A percentile compares a stretch with the other conserved stretches of the same genome.
phyloP scores from a whole-genome alignment of 2,888 invertebrate species.

The Odontothrips loti region DNA sequence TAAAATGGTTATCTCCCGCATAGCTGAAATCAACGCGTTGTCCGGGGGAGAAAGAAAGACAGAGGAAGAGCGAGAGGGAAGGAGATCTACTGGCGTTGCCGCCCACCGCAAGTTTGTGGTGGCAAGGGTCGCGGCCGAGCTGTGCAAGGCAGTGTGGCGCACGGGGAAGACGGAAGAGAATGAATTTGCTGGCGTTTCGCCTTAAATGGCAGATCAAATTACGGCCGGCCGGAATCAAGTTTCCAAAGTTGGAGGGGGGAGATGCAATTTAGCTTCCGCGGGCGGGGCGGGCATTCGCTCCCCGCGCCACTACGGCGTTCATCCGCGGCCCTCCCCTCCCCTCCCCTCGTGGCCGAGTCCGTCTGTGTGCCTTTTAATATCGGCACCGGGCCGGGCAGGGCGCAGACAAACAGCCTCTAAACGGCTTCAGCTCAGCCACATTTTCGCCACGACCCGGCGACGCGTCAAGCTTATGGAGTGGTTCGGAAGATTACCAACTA shows the following conservation, averaged over 20 bases:
- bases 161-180: neutral
- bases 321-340: neutral
- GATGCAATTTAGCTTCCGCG: neutral
- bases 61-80: neutral
- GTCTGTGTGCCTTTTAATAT: neutral
- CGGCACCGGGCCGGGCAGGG: too few species aligned
- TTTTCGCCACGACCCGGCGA: too few species aligned
- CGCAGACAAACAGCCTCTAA: too few species aligned
- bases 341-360: neutral
- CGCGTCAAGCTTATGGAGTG: too few species aligned
- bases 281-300: neutral
- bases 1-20: neutral
- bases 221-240: constrained; percentile 13
- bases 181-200: constrained; percentile 1
- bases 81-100: neutral
- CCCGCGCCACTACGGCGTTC: neutral
- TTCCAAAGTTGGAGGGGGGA: neutral
- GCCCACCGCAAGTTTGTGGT: neutral
- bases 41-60: neutral
- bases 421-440: too few species aligned
- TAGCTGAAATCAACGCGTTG: neutral
- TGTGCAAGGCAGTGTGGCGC: too few species aligned
- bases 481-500: too few species aligned
- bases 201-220: constrained; percentile 23
- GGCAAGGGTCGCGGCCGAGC: neutral